Conservation (phyloP, 2,797 vertebrate species). For the Cyprinodon diabolis region DNA sequence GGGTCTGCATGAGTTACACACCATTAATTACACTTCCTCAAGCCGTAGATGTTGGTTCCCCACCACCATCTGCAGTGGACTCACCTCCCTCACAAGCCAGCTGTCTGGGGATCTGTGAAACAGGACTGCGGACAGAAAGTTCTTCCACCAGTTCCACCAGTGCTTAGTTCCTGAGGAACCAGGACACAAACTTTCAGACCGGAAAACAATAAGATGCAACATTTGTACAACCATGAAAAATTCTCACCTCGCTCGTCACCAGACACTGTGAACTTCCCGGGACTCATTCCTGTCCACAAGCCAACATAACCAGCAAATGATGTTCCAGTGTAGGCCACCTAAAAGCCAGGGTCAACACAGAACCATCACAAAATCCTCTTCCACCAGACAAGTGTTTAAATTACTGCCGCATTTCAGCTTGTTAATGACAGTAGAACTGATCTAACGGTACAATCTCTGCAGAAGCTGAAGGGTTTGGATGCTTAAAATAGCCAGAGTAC, state of each 20-base stretch:
- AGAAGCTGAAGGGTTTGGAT: not conserved
- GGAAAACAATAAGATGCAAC: not conserved
- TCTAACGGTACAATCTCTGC: not conserved
- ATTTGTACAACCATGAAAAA: not conserved
- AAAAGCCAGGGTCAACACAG: slow-evolving; percentile 25
- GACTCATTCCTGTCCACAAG: slow-evolving; percentile 94
- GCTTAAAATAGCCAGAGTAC: not conserved
- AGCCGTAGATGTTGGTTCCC: not conserved
- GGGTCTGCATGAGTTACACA: slow-evolving; percentile 76
- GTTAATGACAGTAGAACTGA: not conserved
- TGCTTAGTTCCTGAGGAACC: slow-evolving; percentile 78
- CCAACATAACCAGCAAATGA: slow-evolving; percentile 93
- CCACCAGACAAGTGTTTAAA: not conserved
- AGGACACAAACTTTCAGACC: not conserved
- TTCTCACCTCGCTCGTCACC: slow-evolving; percentile 84
- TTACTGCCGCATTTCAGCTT: not conserved
- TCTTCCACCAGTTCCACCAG: slow-evolving; percentile 97
- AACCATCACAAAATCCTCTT: not conserved
- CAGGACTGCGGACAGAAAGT: slow-evolving; percentile 85
- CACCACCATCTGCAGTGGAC: slow-evolving; percentile 35
- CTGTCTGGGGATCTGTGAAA: slow-evolving; percentile 84
- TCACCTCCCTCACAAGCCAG: slow-evolving; percentile 93
- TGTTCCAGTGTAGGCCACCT: slow-evolving; percentile 88
- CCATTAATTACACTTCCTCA: slow-evolving; percentile 23
- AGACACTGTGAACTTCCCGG: slow-evolving; percentile 89